Percentiles rank a stretch among this genome's conserved stretches.
phyloP scores from a whole-genome alignment of 2,797 vertebrate species.

The Luscinia megarhynchos region DNA sequence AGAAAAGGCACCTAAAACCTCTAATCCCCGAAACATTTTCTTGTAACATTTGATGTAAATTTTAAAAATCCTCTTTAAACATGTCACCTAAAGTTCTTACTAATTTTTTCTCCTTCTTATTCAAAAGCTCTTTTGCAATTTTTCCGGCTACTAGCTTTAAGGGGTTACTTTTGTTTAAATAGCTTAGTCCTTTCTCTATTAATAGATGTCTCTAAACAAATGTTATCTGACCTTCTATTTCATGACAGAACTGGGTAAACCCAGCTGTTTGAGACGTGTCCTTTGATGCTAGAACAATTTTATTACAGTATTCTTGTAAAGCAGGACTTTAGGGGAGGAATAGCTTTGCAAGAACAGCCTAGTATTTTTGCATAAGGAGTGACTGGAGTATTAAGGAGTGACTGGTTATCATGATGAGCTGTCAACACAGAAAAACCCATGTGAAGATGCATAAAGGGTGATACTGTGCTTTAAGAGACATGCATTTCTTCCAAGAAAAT shows the following conservation, averaged over 20 bases:
- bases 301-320: neutral
- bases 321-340: neutral
- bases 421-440: neutral
- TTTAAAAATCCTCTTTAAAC: neutral
- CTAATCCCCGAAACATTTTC: neutral
- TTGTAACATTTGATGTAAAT: neutral
- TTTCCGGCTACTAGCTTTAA: neutral
- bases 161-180: conserved; percentile 26
- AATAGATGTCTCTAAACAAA: conserved; percentile 46
- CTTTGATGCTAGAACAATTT: neutral
- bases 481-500: neutral
- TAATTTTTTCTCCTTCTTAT: neutral
- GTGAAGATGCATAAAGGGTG: neutral
- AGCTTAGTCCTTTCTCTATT: conserved; percentile 44
- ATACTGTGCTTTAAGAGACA: neutral
- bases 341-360: neutral
- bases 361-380: neutral
- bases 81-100: accelerated
- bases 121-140: neutral
- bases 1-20: neutral
- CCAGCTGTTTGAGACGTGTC: conserved; percentile 19
- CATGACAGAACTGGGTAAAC: neutral
- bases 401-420: neutral
- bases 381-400: neutral
- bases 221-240: conserved; percentile 46